Conservation (phyloP, 2,113 vertebrate genomes). For the Pardalotus punctatus region DNA sequence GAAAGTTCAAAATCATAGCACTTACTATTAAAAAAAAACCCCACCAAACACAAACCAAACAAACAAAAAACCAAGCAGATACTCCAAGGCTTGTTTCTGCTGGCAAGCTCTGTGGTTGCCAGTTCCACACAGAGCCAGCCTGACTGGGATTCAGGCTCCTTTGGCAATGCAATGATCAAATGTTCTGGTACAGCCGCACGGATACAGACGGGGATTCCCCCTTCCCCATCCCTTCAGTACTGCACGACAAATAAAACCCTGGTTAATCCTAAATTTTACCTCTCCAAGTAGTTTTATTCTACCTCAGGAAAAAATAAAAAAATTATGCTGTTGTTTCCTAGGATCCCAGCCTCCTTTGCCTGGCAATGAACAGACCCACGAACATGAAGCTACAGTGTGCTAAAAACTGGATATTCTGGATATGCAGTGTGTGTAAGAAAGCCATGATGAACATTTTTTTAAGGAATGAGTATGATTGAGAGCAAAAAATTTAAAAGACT, state of each 20-base stretch:
- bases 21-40: neutral
- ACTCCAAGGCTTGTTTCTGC: neutral
- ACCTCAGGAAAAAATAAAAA: neutral
- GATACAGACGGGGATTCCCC: neutral
- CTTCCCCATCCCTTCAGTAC: neutral
- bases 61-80: neutral
- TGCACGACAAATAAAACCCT: neutral
- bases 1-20: neutral
- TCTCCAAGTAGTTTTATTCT: neutral
- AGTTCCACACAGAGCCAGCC: neutral
- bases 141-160: neutral
- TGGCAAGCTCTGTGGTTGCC: neutral
- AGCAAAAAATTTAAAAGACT: neutral
- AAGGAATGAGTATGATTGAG: neutral
- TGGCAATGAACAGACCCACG: neutral
- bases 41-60: neutral
- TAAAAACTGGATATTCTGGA: neutral
- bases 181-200: neutral
- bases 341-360: neutral
- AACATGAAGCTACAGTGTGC: neutral
- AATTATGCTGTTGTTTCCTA: neutral
- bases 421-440: neutral
- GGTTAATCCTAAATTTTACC: neutral
- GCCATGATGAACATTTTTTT: neutral
- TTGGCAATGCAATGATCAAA: neutral